Evolutionary conservation across 2,113 vertebrate species (phyloP).

Genomic region (Percopsis transmontana): DNA sequence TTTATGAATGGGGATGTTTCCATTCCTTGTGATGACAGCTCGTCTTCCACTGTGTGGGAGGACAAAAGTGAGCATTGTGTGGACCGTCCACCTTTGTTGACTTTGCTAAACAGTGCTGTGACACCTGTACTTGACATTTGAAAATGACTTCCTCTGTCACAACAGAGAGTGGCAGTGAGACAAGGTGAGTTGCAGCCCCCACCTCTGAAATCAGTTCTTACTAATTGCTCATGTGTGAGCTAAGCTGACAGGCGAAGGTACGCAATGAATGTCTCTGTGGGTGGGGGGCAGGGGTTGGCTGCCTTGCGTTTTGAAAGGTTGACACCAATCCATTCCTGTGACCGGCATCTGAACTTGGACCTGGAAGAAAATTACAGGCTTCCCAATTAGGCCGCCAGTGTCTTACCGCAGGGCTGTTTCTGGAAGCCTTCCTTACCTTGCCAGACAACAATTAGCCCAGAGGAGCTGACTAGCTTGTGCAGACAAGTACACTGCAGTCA

Average conservation of each 20-base stretch:
- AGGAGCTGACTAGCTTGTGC: slow-evolving; percentile 55
- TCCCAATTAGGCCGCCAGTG: slow-evolving; percentile 63
- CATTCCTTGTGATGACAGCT: slow-evolving; percentile 31
- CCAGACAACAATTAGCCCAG: slow-evolving; percentile 73
- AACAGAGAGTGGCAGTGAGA: slow-evolving; percentile 50
- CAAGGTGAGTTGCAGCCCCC: slow-evolving; percentile 28
- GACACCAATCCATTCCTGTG: slow-evolving; percentile 54
- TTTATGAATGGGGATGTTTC: background rate
- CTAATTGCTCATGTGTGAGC: slow-evolving; percentile 55
- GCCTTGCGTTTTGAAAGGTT: slow-evolving; percentile 10
- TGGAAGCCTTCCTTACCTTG: slow-evolving; percentile 60
- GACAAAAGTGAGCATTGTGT: slow-evolving; percentile 73
- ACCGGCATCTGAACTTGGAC: slow-evolving; percentile 72
- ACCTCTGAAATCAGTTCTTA: slow-evolving; percentile 18
- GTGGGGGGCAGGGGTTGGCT: slow-evolving; percentile 8
- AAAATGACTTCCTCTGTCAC: slow-evolving; percentile 74
- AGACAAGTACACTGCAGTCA: slow-evolving; percentile 50
- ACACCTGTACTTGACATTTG: slow-evolving; percentile 60
- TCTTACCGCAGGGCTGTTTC: slow-evolving; percentile 61
- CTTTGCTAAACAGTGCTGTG: slow-evolving; percentile 52
- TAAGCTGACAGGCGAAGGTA: slow-evolving; percentile 71
- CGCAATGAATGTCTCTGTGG: slow-evolving; percentile 52
- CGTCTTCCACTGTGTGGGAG: slow-evolving; percentile 34
- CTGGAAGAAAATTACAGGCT: slow-evolving; percentile 74
- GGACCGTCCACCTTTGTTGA: slow-evolving; percentile 67